Evolutionary conservation across 2,797 vertebrate species (phyloP).

Genomic region (Telmatherina bonti): DNA sequence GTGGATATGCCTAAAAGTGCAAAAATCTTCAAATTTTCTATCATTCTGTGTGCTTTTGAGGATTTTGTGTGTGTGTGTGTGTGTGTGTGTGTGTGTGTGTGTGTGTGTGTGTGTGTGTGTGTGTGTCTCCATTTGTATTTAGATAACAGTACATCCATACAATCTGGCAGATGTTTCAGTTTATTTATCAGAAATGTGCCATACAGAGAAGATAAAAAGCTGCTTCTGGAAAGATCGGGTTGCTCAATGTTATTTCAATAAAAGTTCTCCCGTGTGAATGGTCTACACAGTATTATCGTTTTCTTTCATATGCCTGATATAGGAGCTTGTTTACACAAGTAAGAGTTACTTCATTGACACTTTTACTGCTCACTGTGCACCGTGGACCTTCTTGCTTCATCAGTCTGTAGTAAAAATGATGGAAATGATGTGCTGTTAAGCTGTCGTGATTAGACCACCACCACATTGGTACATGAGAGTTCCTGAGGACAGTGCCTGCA

Average conservation of each 20-base stretch:
- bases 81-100: constrained; percentile 15
- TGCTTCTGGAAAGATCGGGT: neutral
- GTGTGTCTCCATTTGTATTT: constrained; percentile 57
- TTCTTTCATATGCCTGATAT: neutral
- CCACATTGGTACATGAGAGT: neutral
- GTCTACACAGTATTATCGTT: neutral
- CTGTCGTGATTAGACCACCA: constrained; percentile 7
- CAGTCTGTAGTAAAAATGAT: constrained; percentile 17
- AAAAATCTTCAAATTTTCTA: neutral
- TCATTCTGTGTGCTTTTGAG: neutral
- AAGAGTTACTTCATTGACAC: neutral
- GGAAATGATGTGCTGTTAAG: constrained; percentile 1
- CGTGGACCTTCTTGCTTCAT: neutral
- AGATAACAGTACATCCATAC: constrained; percentile 56
- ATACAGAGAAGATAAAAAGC: neutral
- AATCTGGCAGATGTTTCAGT: constrained; percentile 29
- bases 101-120: constrained; percentile 14
- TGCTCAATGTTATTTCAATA: neutral
- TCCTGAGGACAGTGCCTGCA: neutral
- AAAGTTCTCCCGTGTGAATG: constrained; percentile 5
- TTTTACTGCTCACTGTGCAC: constrained; percentile 1
- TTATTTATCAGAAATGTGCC: neutral
- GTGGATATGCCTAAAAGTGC: neutral
- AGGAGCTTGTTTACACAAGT: constrained; percentile 3
- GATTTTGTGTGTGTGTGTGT: constrained; percentile 9